Evolutionary conservation across 1,140 invertebrate species (phyloP).

Genomic region (Cylas formicarius): DNA sequence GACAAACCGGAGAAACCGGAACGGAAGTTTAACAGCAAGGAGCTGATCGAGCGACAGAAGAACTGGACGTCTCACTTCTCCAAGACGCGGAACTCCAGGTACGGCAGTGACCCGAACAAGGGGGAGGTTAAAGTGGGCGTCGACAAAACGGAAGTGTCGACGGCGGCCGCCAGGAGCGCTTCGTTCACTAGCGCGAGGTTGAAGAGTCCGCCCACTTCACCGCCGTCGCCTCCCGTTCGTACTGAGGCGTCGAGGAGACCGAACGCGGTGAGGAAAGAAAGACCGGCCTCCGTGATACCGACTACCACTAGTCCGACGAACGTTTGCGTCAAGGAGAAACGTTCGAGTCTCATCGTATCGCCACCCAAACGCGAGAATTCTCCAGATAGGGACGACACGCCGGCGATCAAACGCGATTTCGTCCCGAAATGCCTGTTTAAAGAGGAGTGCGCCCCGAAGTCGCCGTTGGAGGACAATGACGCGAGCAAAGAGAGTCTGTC

Average conservation of each 20-base stretch:
- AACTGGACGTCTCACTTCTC: slow-evolving; percentile 88
- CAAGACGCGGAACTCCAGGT: slow-evolving; percentile 58
- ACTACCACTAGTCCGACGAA: slow-evolving; percentile 40
- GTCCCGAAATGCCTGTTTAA: slow-evolving; percentile 17
- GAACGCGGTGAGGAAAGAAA: slow-evolving; percentile 33
- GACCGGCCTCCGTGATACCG: slow-evolving; percentile 38
- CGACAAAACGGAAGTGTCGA: slow-evolving; percentile 39
- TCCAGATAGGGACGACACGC: slow-evolving; percentile 3
- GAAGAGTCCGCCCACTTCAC: slow-evolving; percentile 47
- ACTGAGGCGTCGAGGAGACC: slow-evolving; percentile 38
- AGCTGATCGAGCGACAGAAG: slow-evolving; percentile 80
- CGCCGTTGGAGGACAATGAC: slow-evolving; percentile 35
- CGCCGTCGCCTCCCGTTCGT: slow-evolving; percentile 45
- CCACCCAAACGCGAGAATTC: slow-evolving; percentile 13
- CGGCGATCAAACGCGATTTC: slow-evolving; percentile 6
- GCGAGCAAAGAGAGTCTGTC: slow-evolving; percentile 35
- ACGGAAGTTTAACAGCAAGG: slow-evolving; percentile 71
- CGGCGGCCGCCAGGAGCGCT: slow-evolving; percentile 40
- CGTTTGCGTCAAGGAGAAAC: slow-evolving; percentile 23
- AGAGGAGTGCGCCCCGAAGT: slow-evolving; percentile 29
- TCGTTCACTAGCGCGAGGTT: slow-evolving; percentile 40
- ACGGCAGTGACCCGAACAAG: slow-evolving; percentile 56
- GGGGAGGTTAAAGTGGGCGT: slow-evolving; percentile 34
- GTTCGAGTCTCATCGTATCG: slow-evolving; percentile 10
- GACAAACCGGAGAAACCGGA: slow-evolving; percentile 78